Base-by-base conservation (phyloP, 2,113 vertebrate species). In the Bufo bufo region DNA sequence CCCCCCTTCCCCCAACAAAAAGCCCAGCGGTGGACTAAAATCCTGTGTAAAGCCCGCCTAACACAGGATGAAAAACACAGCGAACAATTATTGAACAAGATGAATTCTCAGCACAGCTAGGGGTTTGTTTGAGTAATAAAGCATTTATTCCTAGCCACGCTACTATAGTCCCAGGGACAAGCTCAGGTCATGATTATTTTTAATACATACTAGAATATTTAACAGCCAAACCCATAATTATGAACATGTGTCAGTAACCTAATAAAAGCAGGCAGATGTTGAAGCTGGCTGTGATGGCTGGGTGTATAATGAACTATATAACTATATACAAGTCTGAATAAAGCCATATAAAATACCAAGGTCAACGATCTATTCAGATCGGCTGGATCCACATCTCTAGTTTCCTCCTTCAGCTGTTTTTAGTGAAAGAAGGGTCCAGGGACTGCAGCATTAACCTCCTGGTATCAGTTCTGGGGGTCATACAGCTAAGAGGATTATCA, bases 401-500 rank as follows among this genome's bases (percentile, higher is more conserved):
- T 54, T 61, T 77, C 45, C 20, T 63, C 12, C n/a, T 85, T 85
- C 12, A 10, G 63, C 13, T 77, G 47, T 45, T 88, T 61, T 71
- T 17, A 33, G 78, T 85, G 84, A 1, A 10, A 82, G 63, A 5
- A 89, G 23, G 72, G 16, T 12, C 75, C 13, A 45, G 66, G 0
- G 0, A 83, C 82, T 85, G 80, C 80, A 77, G 54, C 89, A 77
- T 90, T 87, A 90, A 90, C 82, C 72, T 63, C 61, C 2, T 20
- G 79, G 43, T 88, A 80, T 59, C 85, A 74, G 65, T 89, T 71
- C 88, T 90, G 82, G 89, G 56, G 69, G 79, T 66, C 91, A 82
- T 6, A 23, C 16, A 82, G 81, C 90, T 93, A 91, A 93, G 89
- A 91, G 88, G 90, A 93, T 93, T 90, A 91, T 58, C 63, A 85